Conservation (phyloP, 2,888 invertebrate species). For the Halictus quadricinctus region DNA sequence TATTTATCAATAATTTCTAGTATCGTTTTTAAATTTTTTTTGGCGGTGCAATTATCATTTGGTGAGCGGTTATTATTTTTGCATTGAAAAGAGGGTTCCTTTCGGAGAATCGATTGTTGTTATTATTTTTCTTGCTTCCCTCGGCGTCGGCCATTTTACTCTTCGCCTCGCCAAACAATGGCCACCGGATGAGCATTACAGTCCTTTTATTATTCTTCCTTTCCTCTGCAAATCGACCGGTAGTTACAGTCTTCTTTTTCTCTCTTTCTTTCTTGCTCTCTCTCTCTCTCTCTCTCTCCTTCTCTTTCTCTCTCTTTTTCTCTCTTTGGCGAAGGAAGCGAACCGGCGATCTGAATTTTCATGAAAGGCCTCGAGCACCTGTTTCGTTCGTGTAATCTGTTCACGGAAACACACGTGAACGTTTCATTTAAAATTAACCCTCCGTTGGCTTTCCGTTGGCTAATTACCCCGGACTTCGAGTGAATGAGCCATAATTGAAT, state of each 20-base stretch:
- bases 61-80: background rate
- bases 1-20: too few species aligned
- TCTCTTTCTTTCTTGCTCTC: background rate
- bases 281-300: background rate
- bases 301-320: background rate
- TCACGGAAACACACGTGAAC: constrained; percentile 1
- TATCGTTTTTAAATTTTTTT: too few species aligned
- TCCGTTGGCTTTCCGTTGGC: background rate
- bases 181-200: background rate
- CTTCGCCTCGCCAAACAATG: constrained; percentile 19
- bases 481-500: background rate
- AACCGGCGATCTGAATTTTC: constrained; percentile 6
- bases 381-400: constrained; percentile 7
- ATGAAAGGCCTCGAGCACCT: background rate
- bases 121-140: background rate
- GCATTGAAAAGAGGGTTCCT: background rate
- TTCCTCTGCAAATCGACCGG: constrained; percentile 2
- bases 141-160: background rate
- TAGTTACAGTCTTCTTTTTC: background rate
- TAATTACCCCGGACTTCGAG: background rate
- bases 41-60: background rate
- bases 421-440: constrained; percentile 6
- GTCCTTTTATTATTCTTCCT: constrained; percentile 1
- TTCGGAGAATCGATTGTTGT: background rate
- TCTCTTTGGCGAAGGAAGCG: background rate